Percentiles rank a stretch among this genome's conserved stretches.
These are phyloP conservation scores for Brachionus sp. DNA, from an alignment of 1,140 invertebrate genomes.

Conservation along the genomic window DNA sequence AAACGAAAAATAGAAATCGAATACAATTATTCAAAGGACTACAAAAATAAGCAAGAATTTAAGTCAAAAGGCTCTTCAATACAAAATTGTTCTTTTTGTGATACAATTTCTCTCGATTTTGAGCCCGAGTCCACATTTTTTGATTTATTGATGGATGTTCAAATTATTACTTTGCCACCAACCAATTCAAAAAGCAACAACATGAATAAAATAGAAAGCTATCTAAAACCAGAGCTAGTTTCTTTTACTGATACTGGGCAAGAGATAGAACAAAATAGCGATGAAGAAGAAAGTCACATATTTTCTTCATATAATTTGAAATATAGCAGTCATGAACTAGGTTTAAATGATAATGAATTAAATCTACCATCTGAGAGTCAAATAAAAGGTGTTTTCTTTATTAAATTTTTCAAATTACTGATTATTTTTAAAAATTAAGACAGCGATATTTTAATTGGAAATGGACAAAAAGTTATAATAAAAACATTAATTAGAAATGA, in stretches of 20 bases:
- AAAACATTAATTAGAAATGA: slow-evolving; percentile 1
- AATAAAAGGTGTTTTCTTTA: neutral
- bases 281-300: neutral
- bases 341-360: neutral
- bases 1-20: slow-evolving; percentile 19
- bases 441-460: neutral
- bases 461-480: slow-evolving; percentile 7
- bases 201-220: neutral
- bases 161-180: slow-evolving; percentile 7
- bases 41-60: neutral
- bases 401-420: neutral
- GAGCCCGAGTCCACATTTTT: slow-evolving; percentile 28
- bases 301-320: slow-evolving; percentile 8
- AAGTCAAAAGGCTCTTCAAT: neutral
- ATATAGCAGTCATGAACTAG: neutral
- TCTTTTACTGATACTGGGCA: neutral
- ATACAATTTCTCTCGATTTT: slow-evolving; percentile 32
- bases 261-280: neutral
- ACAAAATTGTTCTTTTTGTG: slow-evolving; percentile 41
- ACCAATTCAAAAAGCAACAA: neutral
- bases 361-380: neutral
- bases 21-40: slow-evolving; percentile 20
- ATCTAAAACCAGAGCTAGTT: neutral
- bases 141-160: slow-evolving; percentile 39
- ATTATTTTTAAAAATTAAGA: neutral